Base-by-base conservation (phyloP, 2,113 vertebrate genomes). In the Phylloscopus whistleri region DNA sequence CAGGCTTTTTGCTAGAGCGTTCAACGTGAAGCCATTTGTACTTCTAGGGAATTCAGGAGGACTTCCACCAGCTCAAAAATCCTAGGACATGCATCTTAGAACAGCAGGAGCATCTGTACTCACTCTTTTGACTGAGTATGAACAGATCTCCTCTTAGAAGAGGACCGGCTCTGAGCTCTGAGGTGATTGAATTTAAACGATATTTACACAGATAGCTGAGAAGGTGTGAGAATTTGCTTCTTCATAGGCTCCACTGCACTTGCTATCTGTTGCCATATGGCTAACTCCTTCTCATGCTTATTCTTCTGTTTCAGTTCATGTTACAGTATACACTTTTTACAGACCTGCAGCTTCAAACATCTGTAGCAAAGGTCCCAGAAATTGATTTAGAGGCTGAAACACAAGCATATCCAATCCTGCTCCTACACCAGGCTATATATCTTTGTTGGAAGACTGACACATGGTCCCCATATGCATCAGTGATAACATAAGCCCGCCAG, bases 361-460 rank as follows among this genome's bases (percentile, higher is more conserved):
- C 96, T 98, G 97, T 94, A 97, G 91, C 77, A 95, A 96, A 94
- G 74, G 95, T 82, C 92, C 87, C 86, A 92, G 92, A 95, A 97
- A 96, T 80, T 98, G 97, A 98, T 97, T 98, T 98, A 98, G 96
- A 96, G 90, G 70, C 93, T 97, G 95, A 94, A 98, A 97, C 95
- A 95, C 93, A 97, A 97, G 95, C 87, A 94, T 97, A 95, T 91
- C 95, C 94, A 97, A 93, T 88, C 94, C 89, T 94, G 79, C 89
- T 74, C 68, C 94, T 80, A 87, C 92, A 70, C 72, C 89, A 94
- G 70, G 86, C 92, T 74, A 96, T 97, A 92, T 92, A 97, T 98
- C 97, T 97, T 97, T 93, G 80, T 67, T 95, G 95, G 93, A 95
- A 97, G 97, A 97, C 91, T 95, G 97, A 97, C 97, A 97, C 95